These are phyloP conservation scores for Alfaro cultratus DNA, from an alignment of 2,797 vertebrate species.

Conservation along the genomic window DNA sequence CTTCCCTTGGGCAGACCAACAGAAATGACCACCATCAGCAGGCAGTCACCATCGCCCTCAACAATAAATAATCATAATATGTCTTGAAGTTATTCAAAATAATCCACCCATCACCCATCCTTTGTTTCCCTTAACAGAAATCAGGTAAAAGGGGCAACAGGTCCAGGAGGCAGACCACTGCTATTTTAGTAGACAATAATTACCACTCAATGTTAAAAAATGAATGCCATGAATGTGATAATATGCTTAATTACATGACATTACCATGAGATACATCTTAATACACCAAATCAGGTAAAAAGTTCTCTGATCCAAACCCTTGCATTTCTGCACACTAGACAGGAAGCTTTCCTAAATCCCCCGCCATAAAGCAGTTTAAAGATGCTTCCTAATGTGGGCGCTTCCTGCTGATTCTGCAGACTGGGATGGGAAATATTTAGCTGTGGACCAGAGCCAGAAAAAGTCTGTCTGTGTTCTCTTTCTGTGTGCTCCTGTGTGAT, in stretches of 20 bases:
- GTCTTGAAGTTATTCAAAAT: neutral
- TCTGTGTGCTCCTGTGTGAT: constrained; percentile 39
- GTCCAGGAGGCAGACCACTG: neutral
- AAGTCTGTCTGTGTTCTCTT: constrained; percentile 55
- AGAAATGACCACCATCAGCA: too few species aligned
- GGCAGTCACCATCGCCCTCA: too few species aligned
- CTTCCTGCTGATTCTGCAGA: constrained; percentile 44
- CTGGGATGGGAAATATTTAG: constrained; percentile 50
- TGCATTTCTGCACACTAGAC: neutral
- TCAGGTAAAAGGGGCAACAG: neutral
- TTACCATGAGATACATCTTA: neutral
- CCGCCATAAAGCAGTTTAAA: constrained; percentile 29
- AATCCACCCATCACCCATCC: neutral
- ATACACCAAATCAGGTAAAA: neutral
- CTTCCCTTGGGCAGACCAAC: too few species aligned
- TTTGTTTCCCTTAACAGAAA: neutral
- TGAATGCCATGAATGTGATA: neutral
- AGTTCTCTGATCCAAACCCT: neutral
- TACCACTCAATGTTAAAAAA: neutral
- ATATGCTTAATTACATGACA: neutral
- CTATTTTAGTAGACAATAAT: neutral
- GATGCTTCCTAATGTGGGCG: constrained; percentile 48
- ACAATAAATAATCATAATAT: too few species aligned
- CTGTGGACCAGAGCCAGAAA: constrained; percentile 56
- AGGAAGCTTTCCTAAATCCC: neutral